A percentile compares a stretch with the other conserved stretches of the same genome.
Conservation (phyloP, 2,797 vertebrate species). For the Podarcis siculus region DNA sequence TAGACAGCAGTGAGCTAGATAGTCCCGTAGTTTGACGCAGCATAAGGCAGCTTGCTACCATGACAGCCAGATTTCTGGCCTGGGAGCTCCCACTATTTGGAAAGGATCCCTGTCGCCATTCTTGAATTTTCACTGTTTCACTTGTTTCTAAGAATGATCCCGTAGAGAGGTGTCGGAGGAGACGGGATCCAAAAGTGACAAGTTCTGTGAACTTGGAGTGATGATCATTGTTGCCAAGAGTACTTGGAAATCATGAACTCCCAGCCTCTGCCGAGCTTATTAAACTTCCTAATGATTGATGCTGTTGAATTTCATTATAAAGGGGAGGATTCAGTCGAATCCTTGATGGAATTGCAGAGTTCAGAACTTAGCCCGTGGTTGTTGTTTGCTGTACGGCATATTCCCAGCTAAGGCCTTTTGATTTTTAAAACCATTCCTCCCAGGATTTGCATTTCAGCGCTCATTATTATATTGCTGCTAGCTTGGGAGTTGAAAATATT, state of each 20-base stretch:
- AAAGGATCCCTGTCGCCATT: not conserved
- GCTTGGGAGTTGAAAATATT: slow-evolving; percentile 3
- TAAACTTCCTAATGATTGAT: slow-evolving; percentile 47
- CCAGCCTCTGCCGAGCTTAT: slow-evolving; percentile 38
- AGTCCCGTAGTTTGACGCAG: not conserved
- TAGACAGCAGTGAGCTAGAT: not conserved
- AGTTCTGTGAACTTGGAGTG: not conserved
- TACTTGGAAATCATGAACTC: slow-evolving; percentile 38
- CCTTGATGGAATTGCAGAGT: slow-evolving; percentile 52
- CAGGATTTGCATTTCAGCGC: not conserved
- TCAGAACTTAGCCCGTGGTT: slow-evolving; percentile 43
- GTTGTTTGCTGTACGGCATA: not conserved
- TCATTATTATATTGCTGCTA: slow-evolving; percentile 12
- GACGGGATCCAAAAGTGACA: slow-evolving; percentile 17
- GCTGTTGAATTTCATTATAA: slow-evolving; percentile 49
- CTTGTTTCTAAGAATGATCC: not conserved
- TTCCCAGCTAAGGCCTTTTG: slow-evolving; percentile 15
- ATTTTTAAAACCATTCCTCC: slow-evolving; percentile 45
- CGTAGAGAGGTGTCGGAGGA: not conserved
- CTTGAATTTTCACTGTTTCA: slow-evolving; percentile 24
- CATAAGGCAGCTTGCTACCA: slow-evolving; percentile 15
- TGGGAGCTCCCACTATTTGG: slow-evolving; percentile 20
- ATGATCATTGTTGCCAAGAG: not conserved
- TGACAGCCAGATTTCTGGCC: slow-evolving; percentile 47
- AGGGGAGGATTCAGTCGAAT: slow-evolving; percentile 39